Evolutionary conservation across 2,113 vertebrate genomes (phyloP).

Genomic region (Calidris pugnax): DNA sequence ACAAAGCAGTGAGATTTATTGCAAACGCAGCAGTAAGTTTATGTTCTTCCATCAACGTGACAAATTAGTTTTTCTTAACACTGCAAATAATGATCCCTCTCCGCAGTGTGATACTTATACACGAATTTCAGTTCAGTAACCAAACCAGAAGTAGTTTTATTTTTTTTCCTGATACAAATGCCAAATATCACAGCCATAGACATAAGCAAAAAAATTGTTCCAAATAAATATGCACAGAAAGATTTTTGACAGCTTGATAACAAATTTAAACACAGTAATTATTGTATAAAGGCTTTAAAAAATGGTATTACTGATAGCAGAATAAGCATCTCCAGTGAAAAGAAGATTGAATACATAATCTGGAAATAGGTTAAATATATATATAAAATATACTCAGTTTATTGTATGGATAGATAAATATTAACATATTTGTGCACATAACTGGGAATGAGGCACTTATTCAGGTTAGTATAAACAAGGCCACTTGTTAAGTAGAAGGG

Average conservation of each 20-base stretch:
- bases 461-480: slow-evolving; percentile 54
- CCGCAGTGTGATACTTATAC: slow-evolving; percentile 38
- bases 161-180: slow-evolving; percentile 35
- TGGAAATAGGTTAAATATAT: slow-evolving; percentile 64
- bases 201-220: background rate
- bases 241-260: slow-evolving; percentile 8
- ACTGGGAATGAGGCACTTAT: slow-evolving; percentile 48
- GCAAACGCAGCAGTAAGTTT: slow-evolving; percentile 39
- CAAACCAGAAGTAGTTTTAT: slow-evolving; percentile 30
- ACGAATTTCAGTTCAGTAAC: background rate
- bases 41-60: slow-evolving; percentile 46
- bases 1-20: background rate
- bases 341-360: slow-evolving; percentile 43
- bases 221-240: slow-evolving; percentile 47
- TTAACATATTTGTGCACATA: slow-evolving; percentile 65
- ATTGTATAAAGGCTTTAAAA: slow-evolving; percentile 17
- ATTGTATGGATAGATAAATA: slow-evolving; percentile 75
- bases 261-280: slow-evolving; percentile 22
- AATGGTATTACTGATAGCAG: slow-evolving; percentile 54
- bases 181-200: slow-evolving; percentile 21
- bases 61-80: slow-evolving; percentile 57
- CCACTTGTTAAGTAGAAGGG: slow-evolving; percentile 16
- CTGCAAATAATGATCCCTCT: slow-evolving; percentile 57
- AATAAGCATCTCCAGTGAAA: slow-evolving; percentile 67
- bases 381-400: slow-evolving; percentile 70